Percentiles rank a stretch among this genome's conserved stretches.
Conservation (phyloP, 1,140 invertebrate genomes). For the Brachionus asplanchnoidis region DNA sequence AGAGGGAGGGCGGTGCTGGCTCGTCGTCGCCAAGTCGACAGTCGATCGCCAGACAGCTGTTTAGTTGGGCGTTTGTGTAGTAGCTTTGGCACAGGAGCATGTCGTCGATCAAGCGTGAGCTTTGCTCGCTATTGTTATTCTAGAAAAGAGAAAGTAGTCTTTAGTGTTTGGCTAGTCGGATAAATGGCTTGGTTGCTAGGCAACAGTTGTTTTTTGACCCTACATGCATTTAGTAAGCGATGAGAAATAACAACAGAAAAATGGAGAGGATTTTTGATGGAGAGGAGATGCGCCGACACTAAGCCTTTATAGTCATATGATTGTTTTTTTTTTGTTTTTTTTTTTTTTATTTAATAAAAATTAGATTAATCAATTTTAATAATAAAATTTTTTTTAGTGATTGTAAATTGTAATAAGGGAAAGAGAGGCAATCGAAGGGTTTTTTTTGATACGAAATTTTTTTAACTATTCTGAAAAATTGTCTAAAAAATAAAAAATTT, state of each 20-base stretch:
- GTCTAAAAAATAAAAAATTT: no score
- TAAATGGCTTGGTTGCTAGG: not conserved
- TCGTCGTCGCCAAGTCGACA: not conserved
- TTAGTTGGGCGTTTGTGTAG: not conserved
- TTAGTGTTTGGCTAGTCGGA: not conserved
- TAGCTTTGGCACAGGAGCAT: not conserved
- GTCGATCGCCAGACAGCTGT: conserved; percentile 20
- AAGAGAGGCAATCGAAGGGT: no score
- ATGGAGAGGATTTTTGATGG: no score
- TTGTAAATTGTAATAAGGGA: no score
- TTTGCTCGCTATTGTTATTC: conserved; percentile 9
- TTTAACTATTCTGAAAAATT: no score
- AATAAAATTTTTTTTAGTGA: no score
- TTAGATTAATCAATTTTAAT: no score
- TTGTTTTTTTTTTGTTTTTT: not conserved
- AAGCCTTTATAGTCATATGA: no score
- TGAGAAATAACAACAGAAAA: no score
- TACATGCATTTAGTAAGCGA: not conserved
- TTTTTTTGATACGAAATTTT: no score
- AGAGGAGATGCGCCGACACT: no score
- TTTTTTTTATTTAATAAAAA: no score
- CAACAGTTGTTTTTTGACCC: not conserved
- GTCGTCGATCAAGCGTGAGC: not conserved
- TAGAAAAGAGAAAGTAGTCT: not conserved
- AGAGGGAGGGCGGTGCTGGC: not conserved